Base-by-base conservation (phyloP, 1,140 invertebrate genomes). In the Sweltsa coloradensis region DNA sequence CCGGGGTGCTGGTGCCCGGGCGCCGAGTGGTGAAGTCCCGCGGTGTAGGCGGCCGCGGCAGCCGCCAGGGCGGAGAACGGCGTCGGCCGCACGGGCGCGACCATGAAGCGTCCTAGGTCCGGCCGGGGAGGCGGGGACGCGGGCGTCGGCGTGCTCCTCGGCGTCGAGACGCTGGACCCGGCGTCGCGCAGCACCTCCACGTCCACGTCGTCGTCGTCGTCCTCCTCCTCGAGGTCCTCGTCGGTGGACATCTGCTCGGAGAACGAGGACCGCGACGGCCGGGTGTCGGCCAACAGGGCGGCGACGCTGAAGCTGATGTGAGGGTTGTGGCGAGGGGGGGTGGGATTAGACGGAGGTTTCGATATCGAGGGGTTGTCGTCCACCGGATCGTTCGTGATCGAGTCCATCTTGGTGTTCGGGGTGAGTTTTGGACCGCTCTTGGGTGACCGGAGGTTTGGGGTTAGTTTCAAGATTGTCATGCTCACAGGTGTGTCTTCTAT, bases 241-340 rank as follows among this genome's bases (percentile, higher is more conserved):
- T 62, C 22, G 63, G 59, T 4, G 66, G 63, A 45, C 41, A 34
- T 22, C 57, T 57, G 14, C 53, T 53, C 26, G 57, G 42, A 22
- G 9, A 42, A 39, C 24, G 34, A 41, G n/a, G n/a, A n/a, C n/a
- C 53, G 60, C 2, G 57, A 58, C 4, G 71, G 70, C 51, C 77
- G 69, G 5, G 75, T 79, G 52, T 81, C 77, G 1, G 76, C 78
- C 51, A 81, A 57, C 21, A 81, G 65, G 0, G 78, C 78, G 0
- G 77, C 78, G 9, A 81, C 78, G 62, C 78, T 81, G 61, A 81
- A 81, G 61, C 75, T 79, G 53, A 81, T 74, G 31, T 58, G 55
- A 22, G 34, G 19, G 0, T 31, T 4, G 5, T 31, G n/a, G n/a
- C n/a, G n/a, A n/a, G n/a, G n/a, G n/a, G n/a, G n/a, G n/a, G n/a